Percentiles rank a stretch among this genome's conserved stretches.
phyloP scores from a whole-genome alignment of 2,113 vertebrate genomes.

The Syngnathus typhle region DNA sequence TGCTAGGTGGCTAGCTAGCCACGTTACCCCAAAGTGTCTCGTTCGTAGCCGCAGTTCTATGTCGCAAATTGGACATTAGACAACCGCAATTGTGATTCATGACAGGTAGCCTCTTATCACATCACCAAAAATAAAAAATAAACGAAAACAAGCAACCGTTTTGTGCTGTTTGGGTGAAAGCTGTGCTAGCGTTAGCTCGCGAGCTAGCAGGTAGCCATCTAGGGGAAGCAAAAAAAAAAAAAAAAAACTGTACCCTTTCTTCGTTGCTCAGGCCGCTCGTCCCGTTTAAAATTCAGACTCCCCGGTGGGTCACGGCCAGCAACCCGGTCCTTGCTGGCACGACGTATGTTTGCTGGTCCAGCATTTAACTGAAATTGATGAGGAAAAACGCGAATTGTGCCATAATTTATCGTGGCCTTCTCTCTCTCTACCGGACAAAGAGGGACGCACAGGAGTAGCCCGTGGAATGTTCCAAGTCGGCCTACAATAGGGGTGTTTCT shows the following conservation, averaged over 20 bases:
- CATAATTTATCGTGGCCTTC: constrained; percentile 72
- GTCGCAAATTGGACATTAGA: constrained; percentile 16
- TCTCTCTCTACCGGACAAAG: constrained; percentile 76
- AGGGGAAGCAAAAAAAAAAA: constrained; percentile 63
- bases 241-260: constrained; percentile 69
- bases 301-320: constrained; percentile 66
- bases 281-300: constrained; percentile 63
- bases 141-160: constrained; percentile 18
- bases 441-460: constrained; percentile 66
- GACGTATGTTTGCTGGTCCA: constrained; percentile 64
- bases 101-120: constrained; percentile 15
- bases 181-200: constrained; percentile 59
- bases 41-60: constrained; percentile 40
- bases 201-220: constrained; percentile 58
- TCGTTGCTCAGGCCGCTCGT: constrained; percentile 66
- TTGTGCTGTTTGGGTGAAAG: constrained; percentile 29
- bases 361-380: constrained; percentile 65
- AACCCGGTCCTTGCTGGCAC: constrained; percentile 63
- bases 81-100: constrained; percentile 7
- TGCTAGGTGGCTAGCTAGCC: constrained; percentile 61
- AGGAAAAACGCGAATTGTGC: constrained; percentile 70
- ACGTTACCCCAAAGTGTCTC: constrained; percentile 58
- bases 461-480: constrained; percentile 49
- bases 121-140: constrained; percentile 5
- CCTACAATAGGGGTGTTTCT: constrained; percentile 43